Conservation (phyloP, 92 coral and sea anemone genomes). For the Micromussa lordhowensis region DNA sequence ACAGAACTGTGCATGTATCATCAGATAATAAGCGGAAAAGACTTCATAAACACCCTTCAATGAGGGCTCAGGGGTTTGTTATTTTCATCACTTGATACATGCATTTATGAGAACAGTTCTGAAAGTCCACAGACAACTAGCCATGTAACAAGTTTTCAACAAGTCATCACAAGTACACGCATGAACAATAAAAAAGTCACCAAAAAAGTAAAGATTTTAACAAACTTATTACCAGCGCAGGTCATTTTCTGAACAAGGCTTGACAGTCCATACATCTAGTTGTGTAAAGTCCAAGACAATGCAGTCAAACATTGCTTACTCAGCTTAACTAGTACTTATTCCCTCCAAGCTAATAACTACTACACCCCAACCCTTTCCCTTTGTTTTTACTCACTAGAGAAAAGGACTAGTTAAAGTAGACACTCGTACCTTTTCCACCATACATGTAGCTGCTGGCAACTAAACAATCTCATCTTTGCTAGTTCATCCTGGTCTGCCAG, state of each 20-base stretch:
- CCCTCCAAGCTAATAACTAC: no score
- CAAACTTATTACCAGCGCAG: no score
- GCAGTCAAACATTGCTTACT: no score
- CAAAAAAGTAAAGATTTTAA: no score
- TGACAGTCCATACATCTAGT: no score
- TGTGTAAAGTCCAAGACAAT: no score
- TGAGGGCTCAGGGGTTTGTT: neutral
- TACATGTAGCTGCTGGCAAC: neutral
- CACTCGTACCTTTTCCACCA: neutral
- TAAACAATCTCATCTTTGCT: neutral
- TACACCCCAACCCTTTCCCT: neutral
- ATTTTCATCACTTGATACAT: slow-evolving; percentile 38
- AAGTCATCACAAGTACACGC: no score
- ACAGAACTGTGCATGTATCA: slow-evolving; percentile 6
- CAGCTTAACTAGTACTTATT: no score
- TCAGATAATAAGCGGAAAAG: slow-evolving; percentile 51
- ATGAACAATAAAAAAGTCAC: no score
- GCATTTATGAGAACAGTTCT: neutral
- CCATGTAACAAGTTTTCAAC: neutral
- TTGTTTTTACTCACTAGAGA: neutral
- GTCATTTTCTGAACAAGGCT: no score
- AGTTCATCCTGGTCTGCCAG: neutral
- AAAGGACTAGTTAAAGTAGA: neutral
- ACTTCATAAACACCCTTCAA: slow-evolving; percentile 13
- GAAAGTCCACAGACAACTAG: no score